Evolutionary conservation across 2,888 invertebrate species (phyloP).

Genomic region (Omphaloscelis lunosa): DNA sequence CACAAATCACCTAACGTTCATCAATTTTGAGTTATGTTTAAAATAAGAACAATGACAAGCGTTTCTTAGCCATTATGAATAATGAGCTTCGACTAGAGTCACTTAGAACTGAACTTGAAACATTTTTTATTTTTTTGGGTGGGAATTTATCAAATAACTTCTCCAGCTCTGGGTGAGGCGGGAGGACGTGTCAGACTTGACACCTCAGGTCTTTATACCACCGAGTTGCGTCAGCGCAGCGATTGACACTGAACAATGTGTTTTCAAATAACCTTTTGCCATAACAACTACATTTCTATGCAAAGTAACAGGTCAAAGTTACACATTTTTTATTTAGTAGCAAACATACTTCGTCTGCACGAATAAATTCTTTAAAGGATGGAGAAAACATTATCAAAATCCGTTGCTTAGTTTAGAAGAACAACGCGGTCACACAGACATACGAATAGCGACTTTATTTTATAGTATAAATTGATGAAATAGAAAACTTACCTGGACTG

Average conservation of each 20-base stretch:
- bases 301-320: not conserved
- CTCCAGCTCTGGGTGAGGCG: too few species aligned
- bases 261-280: not conserved
- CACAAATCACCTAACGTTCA: not conserved
- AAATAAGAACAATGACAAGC: not conserved
- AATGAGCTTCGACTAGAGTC: not conserved
- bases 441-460: not conserved
- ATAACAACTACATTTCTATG: not conserved
- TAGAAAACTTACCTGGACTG: constrained; percentile 75
- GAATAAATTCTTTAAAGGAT: too few species aligned
- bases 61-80: not conserved
- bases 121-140: too few species aligned
- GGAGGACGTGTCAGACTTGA: too few species aligned
- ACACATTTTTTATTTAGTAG: not conserved
- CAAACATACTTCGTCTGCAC: not conserved
- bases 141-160: too few species aligned
- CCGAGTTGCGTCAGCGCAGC: not conserved
- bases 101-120: not conserved
- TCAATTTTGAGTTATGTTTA: not conserved
- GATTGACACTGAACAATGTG: not conserved
- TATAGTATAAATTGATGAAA: not conserved
- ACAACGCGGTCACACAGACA: not conserved
- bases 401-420: too few species aligned
- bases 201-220: not conserved
- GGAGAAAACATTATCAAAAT: too few species aligned